These are phyloP conservation scores for Meteorus sp. DNA, from an alignment of 1,140 invertebrate species.

Conservation along the genomic window DNA sequence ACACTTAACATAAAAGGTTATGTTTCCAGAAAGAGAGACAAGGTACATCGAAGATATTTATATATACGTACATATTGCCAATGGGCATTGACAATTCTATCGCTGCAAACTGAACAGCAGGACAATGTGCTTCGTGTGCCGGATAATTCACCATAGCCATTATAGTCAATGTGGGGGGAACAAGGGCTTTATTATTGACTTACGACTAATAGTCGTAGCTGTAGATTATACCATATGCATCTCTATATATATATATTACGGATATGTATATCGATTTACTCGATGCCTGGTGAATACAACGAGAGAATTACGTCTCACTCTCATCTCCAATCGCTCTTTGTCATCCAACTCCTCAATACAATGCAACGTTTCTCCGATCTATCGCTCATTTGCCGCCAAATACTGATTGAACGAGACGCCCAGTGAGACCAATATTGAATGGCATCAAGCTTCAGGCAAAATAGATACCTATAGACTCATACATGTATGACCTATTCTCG, in stretches of 20 bases:
- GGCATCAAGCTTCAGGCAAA: slow-evolving; percentile 15
- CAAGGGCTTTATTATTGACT: slow-evolving; percentile 57
- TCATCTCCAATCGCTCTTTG: not conserved
- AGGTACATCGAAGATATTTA: slow-evolving; percentile 2
- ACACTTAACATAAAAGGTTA: slow-evolving; percentile 40
- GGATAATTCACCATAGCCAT: slow-evolving; percentile 48
- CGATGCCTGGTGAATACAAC: too few species aligned
- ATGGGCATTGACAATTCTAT: slow-evolving; percentile 43
- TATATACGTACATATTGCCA: slow-evolving; percentile 26
- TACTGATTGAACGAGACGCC: slow-evolving; percentile 37
- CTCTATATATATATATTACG: slow-evolving; percentile 11
- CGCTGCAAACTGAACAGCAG: slow-evolving; percentile 28
- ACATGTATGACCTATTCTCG: slow-evolving; percentile 9
- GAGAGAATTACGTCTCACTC: too few species aligned
- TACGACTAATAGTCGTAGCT: slow-evolving; percentile 53
- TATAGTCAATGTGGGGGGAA: slow-evolving; percentile 40
- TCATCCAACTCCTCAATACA: slow-evolving; percentile 13
- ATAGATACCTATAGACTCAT: not conserved
- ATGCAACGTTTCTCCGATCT: slow-evolving; percentile 33
- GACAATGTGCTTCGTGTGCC: slow-evolving; percentile 38
- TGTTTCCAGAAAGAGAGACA: too few species aligned
- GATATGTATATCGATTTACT: slow-evolving; percentile 8
- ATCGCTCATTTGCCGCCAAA: slow-evolving; percentile 46
- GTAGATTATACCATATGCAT: slow-evolving; percentile 44
- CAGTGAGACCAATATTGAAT: slow-evolving; percentile 28